These are phyloP conservation scores for Caenorhabditis brenneri DNA, from an alignment of 1,140 invertebrate genomes.

Conservation along the genomic window DNA sequence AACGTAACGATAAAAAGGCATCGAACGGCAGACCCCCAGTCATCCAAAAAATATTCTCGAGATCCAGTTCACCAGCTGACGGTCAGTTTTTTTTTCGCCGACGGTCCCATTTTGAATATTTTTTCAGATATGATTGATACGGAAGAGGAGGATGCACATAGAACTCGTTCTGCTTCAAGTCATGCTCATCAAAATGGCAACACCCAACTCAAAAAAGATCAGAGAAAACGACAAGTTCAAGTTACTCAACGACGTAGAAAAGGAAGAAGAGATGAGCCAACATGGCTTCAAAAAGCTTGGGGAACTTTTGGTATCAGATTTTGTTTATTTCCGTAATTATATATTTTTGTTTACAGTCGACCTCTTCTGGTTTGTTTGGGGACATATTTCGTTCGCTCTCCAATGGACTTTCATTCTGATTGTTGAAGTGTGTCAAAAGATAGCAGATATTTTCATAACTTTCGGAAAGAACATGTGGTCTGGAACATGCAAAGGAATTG, in stretches of 20 bases:
- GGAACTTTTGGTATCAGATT: not conserved
- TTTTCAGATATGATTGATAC: slow-evolving; percentile 9
- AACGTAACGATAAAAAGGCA: not conserved
- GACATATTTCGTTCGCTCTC: not conserved
- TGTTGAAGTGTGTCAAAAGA: slow-evolving; percentile 31
- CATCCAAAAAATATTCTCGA: slow-evolving; percentile 19
- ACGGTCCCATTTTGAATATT: not conserved
- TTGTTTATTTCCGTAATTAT: not conserved
- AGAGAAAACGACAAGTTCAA: not conserved
- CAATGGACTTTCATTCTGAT: slow-evolving; percentile 25
- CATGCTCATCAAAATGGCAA: slow-evolving; percentile 12
- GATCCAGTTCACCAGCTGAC: slow-evolving; percentile 11
- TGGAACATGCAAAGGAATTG: not conserved
- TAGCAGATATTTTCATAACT: not conserved
- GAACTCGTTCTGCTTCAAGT: not conserved
- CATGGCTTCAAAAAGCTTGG: not conserved
- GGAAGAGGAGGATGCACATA: not conserved
- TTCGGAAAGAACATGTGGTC: not conserved
- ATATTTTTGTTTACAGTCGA: not conserved
- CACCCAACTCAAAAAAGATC: not conserved
- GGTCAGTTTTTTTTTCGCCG: not conserved
- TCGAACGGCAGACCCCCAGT: not conserved
- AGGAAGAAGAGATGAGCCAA: slow-evolving; percentile 7
- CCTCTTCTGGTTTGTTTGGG: not conserved
- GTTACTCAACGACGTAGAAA: not conserved